Conservation (phyloP, 64 coral and sea anemone genomes). For the Platygyra sinensis region DNA sequence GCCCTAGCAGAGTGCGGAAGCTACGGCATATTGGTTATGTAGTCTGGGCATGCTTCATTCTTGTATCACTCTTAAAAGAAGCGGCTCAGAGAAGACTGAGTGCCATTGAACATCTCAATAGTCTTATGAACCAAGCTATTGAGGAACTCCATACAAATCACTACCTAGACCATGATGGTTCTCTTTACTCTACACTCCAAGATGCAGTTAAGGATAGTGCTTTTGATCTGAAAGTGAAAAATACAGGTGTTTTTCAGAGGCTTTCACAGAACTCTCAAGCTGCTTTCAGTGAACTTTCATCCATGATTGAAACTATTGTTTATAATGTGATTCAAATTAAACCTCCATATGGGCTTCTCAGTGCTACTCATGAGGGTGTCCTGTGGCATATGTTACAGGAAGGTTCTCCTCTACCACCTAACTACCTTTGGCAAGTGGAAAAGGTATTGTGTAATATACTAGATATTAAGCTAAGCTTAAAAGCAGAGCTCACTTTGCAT, state of each 20-base stretch:
- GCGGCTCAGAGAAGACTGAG: conserved; percentile 26
- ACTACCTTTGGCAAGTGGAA: conserved; percentile 85
- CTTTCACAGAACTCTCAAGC: conserved; percentile 58
- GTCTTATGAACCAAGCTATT: conserved; percentile 61
- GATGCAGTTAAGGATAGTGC: conserved; percentile 56
- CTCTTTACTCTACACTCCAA: conserved; percentile 48
- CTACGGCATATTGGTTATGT: conserved; percentile 79
- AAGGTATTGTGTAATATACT: conserved; percentile 42
- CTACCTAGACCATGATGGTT: conserved; percentile 48
- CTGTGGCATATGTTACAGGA: conserved; percentile 73
- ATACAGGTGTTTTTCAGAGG: conserved; percentile 74
- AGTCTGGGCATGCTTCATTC: conserved; percentile 75
- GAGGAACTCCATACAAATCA: conserved; percentile 56
- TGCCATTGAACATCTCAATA: conserved; percentile 52
- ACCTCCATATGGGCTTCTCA: conserved; percentile 37
- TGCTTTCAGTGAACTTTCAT: conserved; percentile 61
- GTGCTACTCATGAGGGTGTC: conserved; percentile 63
- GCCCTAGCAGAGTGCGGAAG: conserved; percentile 60
- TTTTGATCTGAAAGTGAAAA: conserved; percentile 69
- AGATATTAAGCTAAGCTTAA: too few relatives aligned
- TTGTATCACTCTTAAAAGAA: conserved; percentile 56
- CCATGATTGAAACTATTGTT: conserved; percentile 74
- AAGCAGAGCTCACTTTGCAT: too few relatives aligned
- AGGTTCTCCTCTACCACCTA: conserved; percentile 36
- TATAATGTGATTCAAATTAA: conserved; percentile 59